These are phyloP conservation scores for Platorchestia sp. DNA, from an alignment of 1,140 invertebrate species.

Conservation along the genomic window DNA sequence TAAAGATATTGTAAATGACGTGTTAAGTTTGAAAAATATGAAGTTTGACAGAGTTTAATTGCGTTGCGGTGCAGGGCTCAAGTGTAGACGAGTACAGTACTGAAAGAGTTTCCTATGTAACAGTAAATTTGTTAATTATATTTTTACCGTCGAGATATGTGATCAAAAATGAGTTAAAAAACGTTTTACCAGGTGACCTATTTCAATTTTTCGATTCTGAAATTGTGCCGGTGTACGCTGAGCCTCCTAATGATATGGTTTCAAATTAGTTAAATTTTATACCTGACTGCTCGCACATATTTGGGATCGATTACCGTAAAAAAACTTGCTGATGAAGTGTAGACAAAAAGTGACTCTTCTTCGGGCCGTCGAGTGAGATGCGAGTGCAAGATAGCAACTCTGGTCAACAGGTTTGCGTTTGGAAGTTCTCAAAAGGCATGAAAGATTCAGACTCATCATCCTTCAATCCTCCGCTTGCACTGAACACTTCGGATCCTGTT, in stretches of 20 bases:
- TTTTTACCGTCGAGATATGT: neutral
- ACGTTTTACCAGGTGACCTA: neutral
- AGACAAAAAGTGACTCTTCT: neutral
- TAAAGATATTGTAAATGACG: neutral
- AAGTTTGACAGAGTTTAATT: neutral
- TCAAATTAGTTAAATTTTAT: neutral
- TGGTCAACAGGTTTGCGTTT: neutral
- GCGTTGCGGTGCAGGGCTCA: neutral
- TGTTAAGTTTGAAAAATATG: conserved; percentile 10
- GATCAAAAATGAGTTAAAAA: neutral
- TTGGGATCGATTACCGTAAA: neutral
- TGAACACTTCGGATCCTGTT: neutral
- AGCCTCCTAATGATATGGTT: neutral
- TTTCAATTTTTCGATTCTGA: neutral
- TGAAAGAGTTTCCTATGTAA: neutral
- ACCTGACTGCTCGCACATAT: neutral
- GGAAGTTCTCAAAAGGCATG: conserved; percentile 16
- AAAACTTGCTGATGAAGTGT: neutral
- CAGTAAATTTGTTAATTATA: neutral
- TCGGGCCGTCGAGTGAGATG: neutral
- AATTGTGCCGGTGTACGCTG: neutral
- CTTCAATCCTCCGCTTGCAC: neutral
- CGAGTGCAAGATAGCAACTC: conserved; percentile 2
- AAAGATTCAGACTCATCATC: neutral
- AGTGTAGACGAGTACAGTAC: neutral